Conservation (phyloP, 2,113 vertebrate species). For the Phasianus colchicus region DNA sequence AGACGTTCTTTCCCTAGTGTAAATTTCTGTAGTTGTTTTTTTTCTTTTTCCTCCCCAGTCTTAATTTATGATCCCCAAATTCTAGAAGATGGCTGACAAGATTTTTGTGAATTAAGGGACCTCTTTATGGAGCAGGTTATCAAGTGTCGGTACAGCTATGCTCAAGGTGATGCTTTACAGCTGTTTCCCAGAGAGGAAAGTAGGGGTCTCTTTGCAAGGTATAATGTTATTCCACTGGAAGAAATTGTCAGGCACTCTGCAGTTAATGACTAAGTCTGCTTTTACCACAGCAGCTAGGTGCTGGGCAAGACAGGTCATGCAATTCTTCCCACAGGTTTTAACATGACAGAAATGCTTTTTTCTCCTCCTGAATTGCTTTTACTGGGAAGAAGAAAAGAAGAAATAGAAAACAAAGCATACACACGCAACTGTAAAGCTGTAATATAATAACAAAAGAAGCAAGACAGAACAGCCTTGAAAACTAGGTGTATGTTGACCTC, state of each 20-base stretch:
- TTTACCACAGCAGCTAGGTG: neutral
- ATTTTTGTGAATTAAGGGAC: neutral
- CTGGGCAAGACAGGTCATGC: constrained; percentile 22
- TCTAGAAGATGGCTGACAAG: neutral
- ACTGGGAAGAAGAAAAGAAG: neutral
- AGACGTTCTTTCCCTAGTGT: neutral
- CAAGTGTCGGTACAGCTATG: neutral
- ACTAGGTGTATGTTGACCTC: neutral
- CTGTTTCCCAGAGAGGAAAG: neutral
- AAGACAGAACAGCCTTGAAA: neutral
- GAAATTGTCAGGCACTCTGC: neutral
- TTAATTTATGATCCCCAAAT: neutral
- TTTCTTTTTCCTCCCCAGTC: neutral
- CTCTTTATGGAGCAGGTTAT: neutral
- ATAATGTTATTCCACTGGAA: neutral
- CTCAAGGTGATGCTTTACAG: neutral
- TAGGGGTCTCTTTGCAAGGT: neutral
- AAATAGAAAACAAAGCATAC: neutral
- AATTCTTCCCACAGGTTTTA: constrained; percentile 4
- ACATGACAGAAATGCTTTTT: neutral
- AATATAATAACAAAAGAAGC: neutral
- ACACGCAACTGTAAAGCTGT: neutral
- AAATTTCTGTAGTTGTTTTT: neutral
- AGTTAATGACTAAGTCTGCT: neutral
- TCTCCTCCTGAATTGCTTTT: neutral